phyloP scores from a whole-genome alignment of 2,797 vertebrate genomes.

The Lates japonicus region DNA sequence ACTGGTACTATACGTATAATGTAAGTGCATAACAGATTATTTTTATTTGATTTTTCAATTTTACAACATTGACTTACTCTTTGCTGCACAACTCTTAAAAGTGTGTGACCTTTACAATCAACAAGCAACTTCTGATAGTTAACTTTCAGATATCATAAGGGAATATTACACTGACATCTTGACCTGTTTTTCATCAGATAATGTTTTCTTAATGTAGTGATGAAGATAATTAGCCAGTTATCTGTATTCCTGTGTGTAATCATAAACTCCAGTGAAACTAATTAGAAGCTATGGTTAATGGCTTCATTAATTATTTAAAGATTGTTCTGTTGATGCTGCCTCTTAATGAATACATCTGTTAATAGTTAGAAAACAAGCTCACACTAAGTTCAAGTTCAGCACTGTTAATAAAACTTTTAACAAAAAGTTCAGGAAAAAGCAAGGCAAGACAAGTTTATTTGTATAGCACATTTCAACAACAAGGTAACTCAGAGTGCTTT shows the following conservation, averaged over 20 bases:
- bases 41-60: neutral
- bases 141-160: conserved; percentile 12
- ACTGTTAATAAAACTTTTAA: conserved; percentile 22
- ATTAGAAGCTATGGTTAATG: conserved; percentile 49
- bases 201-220: conserved; percentile 34
- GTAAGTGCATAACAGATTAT: neutral
- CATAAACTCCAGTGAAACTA: conserved; percentile 57
- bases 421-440: neutral
- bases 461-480: no score
- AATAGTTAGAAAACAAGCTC: conserved; percentile 4
- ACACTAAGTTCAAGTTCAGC: neutral
- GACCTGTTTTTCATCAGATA: conserved; percentile 41
- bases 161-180: conserved; percentile 3
- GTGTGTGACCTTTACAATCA: neutral
- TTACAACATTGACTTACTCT: neutral
- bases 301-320: conserved; percentile 70
- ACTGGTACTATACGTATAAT: neutral
- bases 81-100: neutral
- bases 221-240: conserved; percentile 38
- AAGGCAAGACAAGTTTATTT: no score
- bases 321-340: conserved; percentile 26
- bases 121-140: conserved; percentile 5
- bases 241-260: conserved; percentile 39
- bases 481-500: no score
- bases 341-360: neutral